Evolutionary conservation across 2,113 vertebrate genomes (phyloP), one percentile per base, ranked within the genome.

Genomic region (Numida meleagris): DNA sequence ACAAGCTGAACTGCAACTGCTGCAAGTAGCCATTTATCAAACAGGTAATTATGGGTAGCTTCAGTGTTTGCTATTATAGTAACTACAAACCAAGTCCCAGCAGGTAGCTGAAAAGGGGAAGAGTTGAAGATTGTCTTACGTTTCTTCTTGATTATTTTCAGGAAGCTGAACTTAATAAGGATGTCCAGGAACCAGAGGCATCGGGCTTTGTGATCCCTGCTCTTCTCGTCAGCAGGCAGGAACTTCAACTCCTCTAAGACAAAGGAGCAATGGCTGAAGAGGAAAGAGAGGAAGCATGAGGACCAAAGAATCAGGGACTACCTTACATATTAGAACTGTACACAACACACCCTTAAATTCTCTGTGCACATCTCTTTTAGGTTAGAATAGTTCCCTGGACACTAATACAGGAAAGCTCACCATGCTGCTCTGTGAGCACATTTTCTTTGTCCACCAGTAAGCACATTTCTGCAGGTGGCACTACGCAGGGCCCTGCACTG

Each of bases 171-270:
- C 94, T 96, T 99, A 80, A 99, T 88, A 34, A 99, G 98, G 45
- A 97, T 93, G 29, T 98, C 98, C 63, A 99, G 96, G 86, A 99
- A 99, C 98, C 98, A 99, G 53, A 98, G 93, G 59, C 98, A 98
- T 19, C 98, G 97, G 4, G 97, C 96, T 48, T 95, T 98, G 80
- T 88, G 97, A 68, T 99, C 98, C 84, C 98, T 97, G 10, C 81
- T 97, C 91, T 90, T 97, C 33, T 94, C 95, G 8, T 84, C 88
- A 27, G 66, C 25, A 34, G 98, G 98, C 92, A 99, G 63, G 38
- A 84, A 97, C 84, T 98, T 98, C 84, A 99, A 55, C 13, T 98
- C 97, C 94, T 97, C 97, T 93, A 98, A 80, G 40, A 99, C 98
- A 87, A 97, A 98, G 93, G 93, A 93, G 50, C 97, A 97, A 77